Conservation (phyloP, 2,888 invertebrate genomes). For the Tortrix viridana region DNA sequence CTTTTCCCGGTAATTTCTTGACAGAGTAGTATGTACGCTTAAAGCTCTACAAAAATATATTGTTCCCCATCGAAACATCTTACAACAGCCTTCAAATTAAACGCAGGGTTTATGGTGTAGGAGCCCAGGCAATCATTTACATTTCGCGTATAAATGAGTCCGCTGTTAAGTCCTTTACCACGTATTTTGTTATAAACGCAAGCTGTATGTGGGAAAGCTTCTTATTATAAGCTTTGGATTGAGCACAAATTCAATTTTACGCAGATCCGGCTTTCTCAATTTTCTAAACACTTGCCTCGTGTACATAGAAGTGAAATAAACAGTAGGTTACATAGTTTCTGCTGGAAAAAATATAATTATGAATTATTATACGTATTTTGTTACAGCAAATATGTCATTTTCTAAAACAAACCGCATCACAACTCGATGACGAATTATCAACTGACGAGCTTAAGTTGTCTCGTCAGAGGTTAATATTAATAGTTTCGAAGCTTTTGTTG, state of each 20-base stretch:
- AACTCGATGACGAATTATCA: no score
- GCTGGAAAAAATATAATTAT: no score
- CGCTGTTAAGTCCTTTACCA: not conserved
- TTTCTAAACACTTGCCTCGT: conserved; percentile 34
- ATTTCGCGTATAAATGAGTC: not conserved
- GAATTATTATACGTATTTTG: no score
- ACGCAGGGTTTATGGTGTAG: not conserved
- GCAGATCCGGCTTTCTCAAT: conserved; percentile 34
- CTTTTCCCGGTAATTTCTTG: no score
- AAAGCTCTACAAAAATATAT: no score
- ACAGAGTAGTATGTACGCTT: no score
- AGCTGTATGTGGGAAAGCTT: conserved; percentile 24
- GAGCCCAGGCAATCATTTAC: not conserved
- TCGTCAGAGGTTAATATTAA: no score
- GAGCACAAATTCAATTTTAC: conserved; percentile 39
- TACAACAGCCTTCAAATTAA: conserved; percentile 5
- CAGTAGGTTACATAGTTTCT: not conserved
- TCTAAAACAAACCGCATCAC: no score
- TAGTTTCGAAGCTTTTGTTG: no score
- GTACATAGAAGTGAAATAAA: not conserved
- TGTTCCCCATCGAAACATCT: no score
- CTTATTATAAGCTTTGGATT: conserved; percentile 36
- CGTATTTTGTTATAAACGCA: conserved; percentile 7
- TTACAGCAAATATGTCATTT: no score
- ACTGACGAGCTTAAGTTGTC: no score